Percentiles rank a stretch among this genome's conserved stretches.
Evolutionary conservation across 2,888 invertebrate species (phyloP).

Genomic region (Pheosia tremula): DNA sequence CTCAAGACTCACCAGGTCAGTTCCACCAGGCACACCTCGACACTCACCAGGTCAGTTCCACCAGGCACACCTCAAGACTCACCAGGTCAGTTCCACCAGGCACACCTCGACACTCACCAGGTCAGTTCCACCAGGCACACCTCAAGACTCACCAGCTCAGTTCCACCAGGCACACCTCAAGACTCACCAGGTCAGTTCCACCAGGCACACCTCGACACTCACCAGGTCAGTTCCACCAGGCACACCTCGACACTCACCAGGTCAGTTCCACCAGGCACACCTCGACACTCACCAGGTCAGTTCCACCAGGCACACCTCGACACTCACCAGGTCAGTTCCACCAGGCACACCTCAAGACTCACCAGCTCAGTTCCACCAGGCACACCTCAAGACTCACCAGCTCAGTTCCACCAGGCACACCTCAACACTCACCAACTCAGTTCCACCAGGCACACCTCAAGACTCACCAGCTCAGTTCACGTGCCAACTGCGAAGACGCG

Average conservation of each 20-base stretch:
- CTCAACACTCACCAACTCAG: no score
- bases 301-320: no score
- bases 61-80: conserved; percentile 84
- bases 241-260: no score
- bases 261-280: no score
- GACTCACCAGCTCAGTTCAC: conserved; percentile 70
- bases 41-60: neutral
- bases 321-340: no score
- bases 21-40: conserved; percentile 60
- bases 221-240: no score
- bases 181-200: conserved; percentile 48
- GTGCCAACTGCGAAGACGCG: no score
- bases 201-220: conserved; percentile 85
- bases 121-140: conserved; percentile 80
- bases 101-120: conserved; percentile 37
- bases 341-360: no score
- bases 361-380: no score
- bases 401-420: no score
- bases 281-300: no score
- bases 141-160: conserved; percentile 88
- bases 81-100: conserved; percentile 69
- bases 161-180: conserved; percentile 10
- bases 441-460: neutral
- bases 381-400: no score
- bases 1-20: conserved; percentile 70